Base-by-base conservation (phyloP, 2,888 invertebrate genomes). In the Cantharis lateralis region DNA sequence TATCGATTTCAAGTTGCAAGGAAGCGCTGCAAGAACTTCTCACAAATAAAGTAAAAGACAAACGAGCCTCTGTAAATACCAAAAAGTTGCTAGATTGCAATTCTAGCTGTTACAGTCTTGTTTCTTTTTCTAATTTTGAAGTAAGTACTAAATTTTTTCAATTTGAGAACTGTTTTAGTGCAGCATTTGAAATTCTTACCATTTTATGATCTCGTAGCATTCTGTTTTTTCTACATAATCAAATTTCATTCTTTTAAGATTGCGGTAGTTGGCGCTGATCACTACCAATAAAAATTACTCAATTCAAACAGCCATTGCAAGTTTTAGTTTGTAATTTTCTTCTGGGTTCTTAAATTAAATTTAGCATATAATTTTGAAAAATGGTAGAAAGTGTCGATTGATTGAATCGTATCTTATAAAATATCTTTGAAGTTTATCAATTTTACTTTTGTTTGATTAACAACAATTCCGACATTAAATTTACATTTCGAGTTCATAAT, bases 41-140 rank as follows among this genome's bases (percentile, higher is more conserved):
- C 48, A 62, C 78, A 79, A 79, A 80, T 80, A 79, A 80, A 79
- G 71, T 68, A 74, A 74, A 79, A 76, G 78, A 80, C 82, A 82
- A 81, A 83, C 82, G 83, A 77, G 81, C 83, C 81, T 79, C 78
- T 69, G 79, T 81, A 78, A 79, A 75, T 75, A 75, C 62, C 78
- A 68, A 71, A 74, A 78, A 78, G 75, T 78, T 78, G 73, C 62
- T 15, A n/a, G 63, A 48, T 48, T 32, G 74, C 74, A 66, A 72
- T 74, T 77, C 70, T 72, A 15, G 62, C 68, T 71, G 68, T 28
- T 70, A 66, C 61, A 68, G 28, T 75, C 66, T 71, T 64, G 24
- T 15, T 26, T 71, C 68, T 20, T 71, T 71, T 75, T 71, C 71
- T 76, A 68, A 68, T 20, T 68, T 68, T 68, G 10, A 16, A 15